Conservation (phyloP, 2,888 invertebrate species). For the Eupithecia inturbata region DNA sequence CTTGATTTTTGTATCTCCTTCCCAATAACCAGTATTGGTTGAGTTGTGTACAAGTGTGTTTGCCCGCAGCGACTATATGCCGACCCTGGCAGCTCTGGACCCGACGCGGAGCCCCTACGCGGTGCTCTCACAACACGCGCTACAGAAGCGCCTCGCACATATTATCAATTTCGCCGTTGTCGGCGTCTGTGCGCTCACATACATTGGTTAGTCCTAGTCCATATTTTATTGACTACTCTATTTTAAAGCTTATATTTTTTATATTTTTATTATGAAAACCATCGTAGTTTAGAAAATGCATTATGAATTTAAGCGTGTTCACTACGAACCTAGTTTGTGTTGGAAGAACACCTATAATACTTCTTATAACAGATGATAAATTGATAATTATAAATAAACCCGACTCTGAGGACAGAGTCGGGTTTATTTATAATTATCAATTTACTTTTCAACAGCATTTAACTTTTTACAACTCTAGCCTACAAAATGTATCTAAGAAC, state of each 20-base stretch:
- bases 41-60: not conserved
- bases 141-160: slow-evolving; percentile 63
- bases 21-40: not conserved
- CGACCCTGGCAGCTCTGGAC: slow-evolving; percentile 14
- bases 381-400: too few relatives aligned
- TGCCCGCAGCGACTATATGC: not conserved
- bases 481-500: too few relatives aligned
- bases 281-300: not conserved
- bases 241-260: not conserved
- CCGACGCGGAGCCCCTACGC: not conserved
- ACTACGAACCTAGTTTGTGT: not conserved
- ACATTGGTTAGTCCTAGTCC: slow-evolving; percentile 62
- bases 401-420: too few relatives aligned
- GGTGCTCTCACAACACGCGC: not conserved
- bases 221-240: not conserved
- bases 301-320: not conserved
- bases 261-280: not conserved
- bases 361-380: too few relatives aligned
- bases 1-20: too few relatives aligned
- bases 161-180: slow-evolving; percentile 72
- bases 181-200: slow-evolving; percentile 78
- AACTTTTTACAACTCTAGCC: too few relatives aligned
- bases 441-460: too few relatives aligned
- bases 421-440: too few relatives aligned
- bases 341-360: too few relatives aligned